These are phyloP conservation scores for Trogon melanurus DNA, from an alignment of 2,113 vertebrate genomes.

Conservation along the genomic window DNA sequence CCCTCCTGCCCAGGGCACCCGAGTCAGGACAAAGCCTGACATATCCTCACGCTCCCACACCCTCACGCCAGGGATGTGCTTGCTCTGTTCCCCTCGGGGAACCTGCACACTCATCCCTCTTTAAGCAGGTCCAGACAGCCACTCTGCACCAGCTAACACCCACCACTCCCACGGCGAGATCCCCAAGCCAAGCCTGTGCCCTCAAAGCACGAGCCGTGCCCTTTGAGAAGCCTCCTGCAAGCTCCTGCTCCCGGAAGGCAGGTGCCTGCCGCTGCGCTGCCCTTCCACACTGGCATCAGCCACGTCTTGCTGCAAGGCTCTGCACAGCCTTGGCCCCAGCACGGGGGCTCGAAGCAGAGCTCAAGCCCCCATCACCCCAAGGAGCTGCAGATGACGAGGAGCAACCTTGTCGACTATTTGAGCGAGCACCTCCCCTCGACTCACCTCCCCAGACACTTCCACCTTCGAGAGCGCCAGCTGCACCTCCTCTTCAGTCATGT, in stretches of 20 bases:
- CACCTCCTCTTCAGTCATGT: slow-evolving; percentile 98
- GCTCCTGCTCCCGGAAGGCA: not conserved
- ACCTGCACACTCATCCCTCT: not conserved
- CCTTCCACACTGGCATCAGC: not conserved
- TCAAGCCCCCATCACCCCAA: not conserved
- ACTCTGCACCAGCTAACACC: not conserved
- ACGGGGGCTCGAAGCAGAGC: not conserved
- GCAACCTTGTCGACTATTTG: not conserved
- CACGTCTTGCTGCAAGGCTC: accelerated
- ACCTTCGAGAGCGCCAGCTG: slow-evolving; percentile 91
- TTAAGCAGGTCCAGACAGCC: not conserved
- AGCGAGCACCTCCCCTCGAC: not conserved
- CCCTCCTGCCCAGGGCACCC: not conserved
- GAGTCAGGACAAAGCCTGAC: not conserved
- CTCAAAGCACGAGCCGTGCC: not conserved
- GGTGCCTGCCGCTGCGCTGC: not conserved
- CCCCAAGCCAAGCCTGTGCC: not conserved
- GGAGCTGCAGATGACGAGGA: not conserved
- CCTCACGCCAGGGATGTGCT: not conserved
- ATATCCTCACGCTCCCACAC: not conserved
- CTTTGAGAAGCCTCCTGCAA: not conserved
- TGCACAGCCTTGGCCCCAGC: not conserved
- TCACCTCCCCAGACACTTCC: slow-evolving; percentile 88
- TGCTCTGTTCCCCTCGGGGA: not conserved
- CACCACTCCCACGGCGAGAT: accelerated